These are phyloP conservation scores for Muricea muricata DNA, from an alignment of 92 coral and sea anemone species.

Conservation along the genomic window DNA sequence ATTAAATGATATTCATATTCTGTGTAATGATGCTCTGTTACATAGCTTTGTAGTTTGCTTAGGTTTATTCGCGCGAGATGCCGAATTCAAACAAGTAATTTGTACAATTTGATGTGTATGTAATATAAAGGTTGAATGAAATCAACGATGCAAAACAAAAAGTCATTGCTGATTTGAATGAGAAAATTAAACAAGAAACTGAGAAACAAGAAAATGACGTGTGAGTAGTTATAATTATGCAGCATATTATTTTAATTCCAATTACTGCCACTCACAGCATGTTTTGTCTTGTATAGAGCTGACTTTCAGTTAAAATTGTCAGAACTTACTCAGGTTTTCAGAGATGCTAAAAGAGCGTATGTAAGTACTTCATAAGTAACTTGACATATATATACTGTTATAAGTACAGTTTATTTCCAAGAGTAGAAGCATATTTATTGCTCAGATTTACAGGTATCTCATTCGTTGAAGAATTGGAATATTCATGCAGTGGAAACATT, in stretches of 20 bases:
- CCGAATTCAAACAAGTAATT: not conserved
- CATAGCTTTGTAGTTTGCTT: too few species aligned
- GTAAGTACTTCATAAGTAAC: constrained; percentile 30
- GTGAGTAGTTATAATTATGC: not conserved
- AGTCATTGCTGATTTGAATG: constrained; percentile 29
- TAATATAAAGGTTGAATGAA: constrained; percentile 8
- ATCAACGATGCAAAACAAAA: constrained; percentile 37
- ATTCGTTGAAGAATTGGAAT: too few species aligned
- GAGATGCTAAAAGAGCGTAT: constrained; percentile 37
- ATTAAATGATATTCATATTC: too few species aligned
- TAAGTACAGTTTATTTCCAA: too few species aligned
- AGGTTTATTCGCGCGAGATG: not conserved
- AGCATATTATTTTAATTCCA: not conserved
- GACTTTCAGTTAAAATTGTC: constrained; percentile 23
- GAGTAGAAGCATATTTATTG: too few species aligned
- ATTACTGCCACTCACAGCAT: not conserved
- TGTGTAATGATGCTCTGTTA: too few species aligned
- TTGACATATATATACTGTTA: too few species aligned
- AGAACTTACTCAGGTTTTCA: constrained; percentile 32
- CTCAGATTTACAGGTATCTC: too few species aligned
- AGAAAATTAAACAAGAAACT: constrained; percentile 25
- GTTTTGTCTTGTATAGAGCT: not conserved
- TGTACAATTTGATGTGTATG: not conserved
- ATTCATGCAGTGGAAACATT: too few species aligned
- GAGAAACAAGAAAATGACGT: constrained; percentile 14